Evolutionary conservation across 2,888 invertebrate species (phyloP).

Genomic region (Drosophila percnosoma): DNA sequence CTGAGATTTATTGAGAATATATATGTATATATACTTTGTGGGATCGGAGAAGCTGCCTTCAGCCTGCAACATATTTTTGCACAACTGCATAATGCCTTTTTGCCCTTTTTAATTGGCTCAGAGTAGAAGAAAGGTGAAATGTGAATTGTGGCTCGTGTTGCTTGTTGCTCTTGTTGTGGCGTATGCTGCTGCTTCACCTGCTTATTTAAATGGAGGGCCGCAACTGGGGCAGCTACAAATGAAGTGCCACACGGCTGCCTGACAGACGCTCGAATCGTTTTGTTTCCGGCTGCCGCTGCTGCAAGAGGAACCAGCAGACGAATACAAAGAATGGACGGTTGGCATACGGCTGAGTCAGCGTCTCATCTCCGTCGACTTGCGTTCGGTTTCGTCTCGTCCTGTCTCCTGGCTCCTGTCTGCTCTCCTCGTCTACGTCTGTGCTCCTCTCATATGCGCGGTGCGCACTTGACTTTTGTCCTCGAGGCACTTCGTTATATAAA

Average conservation of each 20-base stretch:
- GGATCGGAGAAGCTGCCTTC: background rate
- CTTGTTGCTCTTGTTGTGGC: constrained; percentile 1
- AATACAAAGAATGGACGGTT: background rate
- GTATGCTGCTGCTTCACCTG: background rate
- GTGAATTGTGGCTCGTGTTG: constrained; percentile 15
- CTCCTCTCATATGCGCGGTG: background rate
- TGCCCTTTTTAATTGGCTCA: background rate
- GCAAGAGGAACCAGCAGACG: background rate
- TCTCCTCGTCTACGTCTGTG: background rate
- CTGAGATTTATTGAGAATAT: background rate
- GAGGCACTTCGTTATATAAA: constrained; percentile 8
- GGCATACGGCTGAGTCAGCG: background rate
- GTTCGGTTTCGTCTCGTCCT: background rate
- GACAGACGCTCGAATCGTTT: constrained; percentile 41
- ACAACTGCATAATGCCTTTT: background rate
- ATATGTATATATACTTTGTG: background rate
- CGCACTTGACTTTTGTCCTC: constrained; percentile 14
- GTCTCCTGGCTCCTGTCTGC: background rate
- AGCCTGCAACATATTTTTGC: background rate
- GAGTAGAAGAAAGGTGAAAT: constrained; percentile 8
- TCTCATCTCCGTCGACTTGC: background rate
- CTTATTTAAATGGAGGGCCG: constrained; percentile 29
- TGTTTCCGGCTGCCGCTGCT: constrained; percentile 12
- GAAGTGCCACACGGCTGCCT: constrained; percentile 53
- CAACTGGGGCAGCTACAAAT: constrained; percentile 37